Conservation (phyloP, 2,113 vertebrate genomes). For the Spermophilus dauricus region DNA sequence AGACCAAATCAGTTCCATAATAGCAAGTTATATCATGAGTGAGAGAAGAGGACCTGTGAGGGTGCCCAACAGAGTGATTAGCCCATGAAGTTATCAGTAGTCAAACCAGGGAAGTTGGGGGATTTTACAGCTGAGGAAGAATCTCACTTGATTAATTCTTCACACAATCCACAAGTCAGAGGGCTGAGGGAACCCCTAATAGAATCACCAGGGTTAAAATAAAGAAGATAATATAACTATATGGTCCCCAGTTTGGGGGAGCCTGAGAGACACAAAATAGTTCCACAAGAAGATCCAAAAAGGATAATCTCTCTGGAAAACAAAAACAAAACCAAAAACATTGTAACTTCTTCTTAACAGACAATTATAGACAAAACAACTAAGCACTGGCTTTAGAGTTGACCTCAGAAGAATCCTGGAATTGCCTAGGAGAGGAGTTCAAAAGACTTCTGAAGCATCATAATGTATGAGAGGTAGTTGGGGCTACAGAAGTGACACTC, state of each 20-base stretch:
- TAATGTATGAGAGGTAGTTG: background rate
- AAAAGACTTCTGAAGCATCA: background rate
- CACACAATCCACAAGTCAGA: background rate
- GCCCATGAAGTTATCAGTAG: background rate
- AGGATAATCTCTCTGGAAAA: background rate
- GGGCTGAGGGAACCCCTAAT: background rate
- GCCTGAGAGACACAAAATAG: background rate
- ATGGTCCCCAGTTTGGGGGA: background rate
- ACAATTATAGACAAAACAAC: background rate
- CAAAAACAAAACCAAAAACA: background rate
- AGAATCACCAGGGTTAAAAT: background rate
- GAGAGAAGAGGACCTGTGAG: background rate
- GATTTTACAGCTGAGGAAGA: background rate
- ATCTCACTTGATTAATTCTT: background rate
- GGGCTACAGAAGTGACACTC: background rate
- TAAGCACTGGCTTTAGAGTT: background rate
- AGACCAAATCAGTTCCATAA: background rate
- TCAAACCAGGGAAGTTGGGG: background rate
- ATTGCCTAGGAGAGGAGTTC: background rate
- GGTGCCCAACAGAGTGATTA: background rate
- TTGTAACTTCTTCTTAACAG: background rate
- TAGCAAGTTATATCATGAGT: background rate
- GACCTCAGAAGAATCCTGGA: background rate
- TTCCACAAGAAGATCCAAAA: background rate
- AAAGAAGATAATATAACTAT: background rate